phyloP scores from a whole-genome alignment of 1,140 invertebrate species.

The Drosophila baimaii region DNA sequence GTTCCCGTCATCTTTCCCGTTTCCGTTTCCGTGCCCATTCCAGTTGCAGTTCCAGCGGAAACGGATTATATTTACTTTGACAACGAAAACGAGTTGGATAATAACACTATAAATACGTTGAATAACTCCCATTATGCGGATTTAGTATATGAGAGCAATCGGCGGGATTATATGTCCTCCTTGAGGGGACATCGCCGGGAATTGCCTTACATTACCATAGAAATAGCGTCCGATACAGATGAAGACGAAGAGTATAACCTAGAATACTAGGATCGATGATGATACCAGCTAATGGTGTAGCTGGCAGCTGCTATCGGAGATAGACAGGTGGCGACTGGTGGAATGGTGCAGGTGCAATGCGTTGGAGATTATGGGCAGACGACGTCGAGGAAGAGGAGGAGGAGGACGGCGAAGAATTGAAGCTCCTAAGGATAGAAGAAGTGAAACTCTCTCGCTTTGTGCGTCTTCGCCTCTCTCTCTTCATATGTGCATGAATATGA shows the following conservation, averaged over 20 bases:
- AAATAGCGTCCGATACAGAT: background rate
- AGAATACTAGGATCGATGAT: background rate
- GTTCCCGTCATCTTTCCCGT: too few relatives aligned
- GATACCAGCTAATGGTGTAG: background rate
- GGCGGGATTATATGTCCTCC: too few relatives aligned
- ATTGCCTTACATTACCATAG: background rate
- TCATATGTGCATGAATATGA: conserved; percentile 9
- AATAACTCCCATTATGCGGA: background rate
- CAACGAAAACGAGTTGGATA: background rate
- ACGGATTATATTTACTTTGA: background rate
- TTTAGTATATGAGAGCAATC: too few relatives aligned
- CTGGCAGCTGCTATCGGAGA: background rate
- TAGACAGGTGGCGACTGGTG: background rate
- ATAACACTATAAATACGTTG: background rate
- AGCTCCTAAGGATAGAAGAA: background rate
- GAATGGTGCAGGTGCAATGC: too few relatives aligned
- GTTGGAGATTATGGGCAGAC: too few relatives aligned
- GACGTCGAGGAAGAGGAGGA: background rate
- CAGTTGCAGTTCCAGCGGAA: background rate
- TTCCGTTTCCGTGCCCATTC: too few relatives aligned
- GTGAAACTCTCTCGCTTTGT: conserved; percentile 31
- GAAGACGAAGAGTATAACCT: background rate
- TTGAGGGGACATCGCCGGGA: background rate
- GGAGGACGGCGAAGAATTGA: background rate
- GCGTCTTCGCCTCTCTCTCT: conserved; percentile 9